Evolutionary conservation across 2,113 vertebrate species (phyloP).

Genomic region (Esox niger): DNA sequence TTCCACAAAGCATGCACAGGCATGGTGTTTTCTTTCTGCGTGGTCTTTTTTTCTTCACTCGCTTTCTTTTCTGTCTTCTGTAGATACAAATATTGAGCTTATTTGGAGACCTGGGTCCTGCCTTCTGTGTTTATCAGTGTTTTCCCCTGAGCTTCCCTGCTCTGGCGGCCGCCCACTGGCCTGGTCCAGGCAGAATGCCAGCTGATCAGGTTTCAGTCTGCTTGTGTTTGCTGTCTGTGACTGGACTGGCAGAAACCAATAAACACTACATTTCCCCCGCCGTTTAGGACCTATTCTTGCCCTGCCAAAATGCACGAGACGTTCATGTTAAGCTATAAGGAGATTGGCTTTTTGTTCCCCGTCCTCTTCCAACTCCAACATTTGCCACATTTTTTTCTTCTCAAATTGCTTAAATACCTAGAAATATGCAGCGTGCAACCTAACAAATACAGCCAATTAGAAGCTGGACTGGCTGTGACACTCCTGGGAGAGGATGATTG

Average conservation of each 20-base stretch:
- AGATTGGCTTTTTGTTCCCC: slow-evolving; percentile 9
- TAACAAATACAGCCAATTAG: slow-evolving; percentile 26
- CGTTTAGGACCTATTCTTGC: slow-evolving; percentile 35
- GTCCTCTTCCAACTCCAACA: not conserved
- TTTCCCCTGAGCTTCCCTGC: slow-evolving; percentile 20
- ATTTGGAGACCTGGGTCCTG: slow-evolving; percentile 45
- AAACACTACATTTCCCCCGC: slow-evolving; percentile 62
- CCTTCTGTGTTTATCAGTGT: slow-evolving; percentile 56
- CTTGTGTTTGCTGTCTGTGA: slow-evolving; percentile 64
- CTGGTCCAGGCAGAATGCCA: slow-evolving; percentile 51
- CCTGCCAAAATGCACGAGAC: slow-evolving; percentile 47
- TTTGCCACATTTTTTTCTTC: not conserved
- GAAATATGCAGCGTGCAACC: slow-evolving; percentile 27
- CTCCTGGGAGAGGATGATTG: slow-evolving; percentile 29
- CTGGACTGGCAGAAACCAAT: slow-evolving; percentile 69
- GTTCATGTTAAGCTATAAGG: slow-evolving; percentile 8
- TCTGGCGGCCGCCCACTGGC: slow-evolving; percentile 14
- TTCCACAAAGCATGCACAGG: slow-evolving; percentile 21
- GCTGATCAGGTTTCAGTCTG: slow-evolving; percentile 63
- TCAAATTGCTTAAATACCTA: slow-evolving; percentile 58
- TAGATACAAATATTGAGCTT: slow-evolving; percentile 50
- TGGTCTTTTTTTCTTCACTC: not conserved
- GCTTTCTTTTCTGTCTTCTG: not conserved
- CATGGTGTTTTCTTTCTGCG: slow-evolving; percentile 8
- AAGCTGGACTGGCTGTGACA: slow-evolving; percentile 26